Percentiles rank a stretch among this genome's conserved stretches.
These are phyloP conservation scores for Poecile montanus DNA, from an alignment of 2,797 vertebrate genomes.

Conservation along the genomic window DNA sequence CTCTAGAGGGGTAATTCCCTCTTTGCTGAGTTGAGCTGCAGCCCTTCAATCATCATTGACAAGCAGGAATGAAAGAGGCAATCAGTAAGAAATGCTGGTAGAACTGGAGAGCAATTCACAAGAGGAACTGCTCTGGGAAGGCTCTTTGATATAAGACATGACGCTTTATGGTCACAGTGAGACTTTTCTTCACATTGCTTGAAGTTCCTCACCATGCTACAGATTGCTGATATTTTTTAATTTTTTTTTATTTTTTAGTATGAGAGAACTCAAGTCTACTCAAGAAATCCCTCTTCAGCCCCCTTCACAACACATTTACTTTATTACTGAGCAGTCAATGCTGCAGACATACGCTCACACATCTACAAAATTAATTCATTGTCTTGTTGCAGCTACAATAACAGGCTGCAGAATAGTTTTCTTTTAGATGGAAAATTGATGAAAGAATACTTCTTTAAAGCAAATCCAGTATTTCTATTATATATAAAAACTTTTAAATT, in stretches of 20 bases:
- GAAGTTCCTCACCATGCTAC: background rate
- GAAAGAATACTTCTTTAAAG: background rate
- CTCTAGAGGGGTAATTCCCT: background rate
- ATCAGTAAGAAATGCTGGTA: background rate
- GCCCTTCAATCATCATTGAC: background rate
- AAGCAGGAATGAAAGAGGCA: slow-evolving; percentile 14
- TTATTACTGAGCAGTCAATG: background rate
- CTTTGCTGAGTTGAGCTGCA: background rate
- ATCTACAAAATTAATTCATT: slow-evolving; percentile 17
- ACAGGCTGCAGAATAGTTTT: background rate
- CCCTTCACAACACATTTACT: background rate
- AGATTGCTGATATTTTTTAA: background rate
- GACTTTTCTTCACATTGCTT: background rate
- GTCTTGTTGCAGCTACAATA: background rate
- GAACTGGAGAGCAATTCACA: background rate
- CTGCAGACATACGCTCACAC: background rate
- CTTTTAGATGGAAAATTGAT: slow-evolving; percentile 20
- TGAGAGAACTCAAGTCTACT: background rate
- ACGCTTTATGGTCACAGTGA: background rate
- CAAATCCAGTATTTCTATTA: background rate
- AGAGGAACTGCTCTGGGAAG: background rate
- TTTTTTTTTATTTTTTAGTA: background rate
- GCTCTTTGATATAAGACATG: background rate
- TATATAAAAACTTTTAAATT: slow-evolving; percentile 26
- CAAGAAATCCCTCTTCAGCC: background rate